A percentile compares a stretch with the other conserved stretches of the same genome.
These are phyloP conservation scores for Eubucco bourcierii DNA, from an alignment of 2,113 vertebrate species.

Conservation along the genomic window DNA sequence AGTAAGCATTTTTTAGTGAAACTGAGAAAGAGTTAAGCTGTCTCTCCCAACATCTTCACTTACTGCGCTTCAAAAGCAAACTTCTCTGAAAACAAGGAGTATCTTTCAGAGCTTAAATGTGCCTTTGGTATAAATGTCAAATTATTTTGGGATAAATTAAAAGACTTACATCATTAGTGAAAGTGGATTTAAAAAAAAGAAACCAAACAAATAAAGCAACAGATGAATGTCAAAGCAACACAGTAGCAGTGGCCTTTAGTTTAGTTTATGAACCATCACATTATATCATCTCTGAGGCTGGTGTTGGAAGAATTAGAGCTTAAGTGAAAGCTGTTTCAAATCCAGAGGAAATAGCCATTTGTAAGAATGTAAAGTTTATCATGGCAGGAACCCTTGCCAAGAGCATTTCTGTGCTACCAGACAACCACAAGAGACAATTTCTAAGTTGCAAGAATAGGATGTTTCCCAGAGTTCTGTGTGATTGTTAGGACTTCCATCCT, in stretches of 20 bases:
- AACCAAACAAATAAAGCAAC: background rate
- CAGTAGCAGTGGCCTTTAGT: background rate
- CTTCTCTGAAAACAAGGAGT: background rate
- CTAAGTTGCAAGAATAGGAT: constrained; percentile 25
- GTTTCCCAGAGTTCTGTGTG: background rate
- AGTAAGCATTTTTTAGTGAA: background rate
- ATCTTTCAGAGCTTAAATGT: background rate
- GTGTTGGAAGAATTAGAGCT: background rate
- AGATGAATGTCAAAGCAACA: background rate
- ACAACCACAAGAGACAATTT: constrained; percentile 55
- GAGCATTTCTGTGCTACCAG: constrained; percentile 47
- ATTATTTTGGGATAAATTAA: background rate
- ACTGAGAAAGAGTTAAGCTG: background rate
- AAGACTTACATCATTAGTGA: background rate
- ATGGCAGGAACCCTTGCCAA: constrained; percentile 29
- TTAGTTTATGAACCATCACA: background rate
- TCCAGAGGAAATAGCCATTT: constrained; percentile 49
- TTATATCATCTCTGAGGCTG: background rate
- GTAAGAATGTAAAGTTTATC: constrained; percentile 16
- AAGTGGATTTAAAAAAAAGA: background rate
- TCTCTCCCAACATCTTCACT: background rate
- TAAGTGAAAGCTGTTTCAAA: constrained; percentile 20
- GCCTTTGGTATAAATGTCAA: background rate
- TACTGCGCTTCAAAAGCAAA: background rate
- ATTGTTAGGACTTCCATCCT: constrained; percentile 1